phyloP scores from a whole-genome alignment of 2,888 invertebrate genomes.

The Cynaeus angustus region DNA sequence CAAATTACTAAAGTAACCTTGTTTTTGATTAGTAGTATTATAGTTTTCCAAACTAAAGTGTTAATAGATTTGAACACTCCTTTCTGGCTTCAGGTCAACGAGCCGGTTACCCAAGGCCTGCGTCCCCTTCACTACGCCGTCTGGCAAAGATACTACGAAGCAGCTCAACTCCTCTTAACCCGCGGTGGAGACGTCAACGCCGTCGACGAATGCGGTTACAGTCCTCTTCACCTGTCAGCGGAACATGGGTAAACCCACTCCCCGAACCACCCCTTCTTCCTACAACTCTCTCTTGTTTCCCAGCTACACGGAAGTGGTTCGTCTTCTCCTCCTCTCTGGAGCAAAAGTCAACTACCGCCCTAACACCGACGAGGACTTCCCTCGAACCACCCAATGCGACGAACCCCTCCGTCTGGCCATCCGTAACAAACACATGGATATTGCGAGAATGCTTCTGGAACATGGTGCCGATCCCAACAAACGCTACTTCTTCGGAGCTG shows the following conservation, averaged over 20 bases:
- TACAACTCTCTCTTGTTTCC: slow-evolving; percentile 45
- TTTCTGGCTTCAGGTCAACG: slow-evolving; percentile 78
- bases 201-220: slow-evolving; percentile 92
- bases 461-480: slow-evolving; percentile 93
- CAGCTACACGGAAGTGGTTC: slow-evolving; percentile 81
- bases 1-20: too few species aligned
- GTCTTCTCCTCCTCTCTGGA: slow-evolving; percentile 83
- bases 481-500: slow-evolving; percentile 91
- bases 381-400: slow-evolving; percentile 84
- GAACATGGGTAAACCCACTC: slow-evolving; percentile 81
- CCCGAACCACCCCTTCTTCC: background rate
- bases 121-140: slow-evolving; percentile 94
- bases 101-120: slow-evolving; percentile 89
- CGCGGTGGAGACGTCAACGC: slow-evolving; percentile 89
- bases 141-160: slow-evolving; percentile 88
- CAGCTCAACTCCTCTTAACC: slow-evolving; percentile 85
- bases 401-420: slow-evolving; percentile 93
- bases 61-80: too few species aligned
- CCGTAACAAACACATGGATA: slow-evolving; percentile 86
- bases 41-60: too few species aligned
- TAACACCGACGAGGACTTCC: slow-evolving; percentile 82
- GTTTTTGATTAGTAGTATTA: too few species aligned
- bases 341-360: slow-evolving; percentile 87
- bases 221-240: slow-evolving; percentile 92
- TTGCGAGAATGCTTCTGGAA: slow-evolving; percentile 83